Percentiles rank a stretch among this genome's conserved stretches.
phyloP scores from a whole-genome alignment of 2,113 vertebrate species.

The Bubo blakistoni region DNA sequence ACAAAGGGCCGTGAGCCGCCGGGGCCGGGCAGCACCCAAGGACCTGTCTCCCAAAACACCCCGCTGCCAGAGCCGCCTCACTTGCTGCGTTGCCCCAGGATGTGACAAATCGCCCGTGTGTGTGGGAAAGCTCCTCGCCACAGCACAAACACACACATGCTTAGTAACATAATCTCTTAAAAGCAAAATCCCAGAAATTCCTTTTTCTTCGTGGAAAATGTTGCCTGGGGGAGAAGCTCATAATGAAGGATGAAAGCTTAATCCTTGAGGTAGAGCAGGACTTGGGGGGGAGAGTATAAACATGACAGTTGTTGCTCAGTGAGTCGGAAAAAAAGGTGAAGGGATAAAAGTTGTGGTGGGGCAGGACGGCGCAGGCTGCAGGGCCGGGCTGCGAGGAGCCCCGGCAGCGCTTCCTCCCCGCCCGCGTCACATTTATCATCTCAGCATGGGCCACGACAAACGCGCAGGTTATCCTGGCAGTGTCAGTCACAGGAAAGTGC shows the following conservation, averaged over 20 bases:
- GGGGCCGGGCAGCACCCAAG: background rate
- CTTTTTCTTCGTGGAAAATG: conserved; percentile 51
- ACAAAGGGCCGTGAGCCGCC: background rate
- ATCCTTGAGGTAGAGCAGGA: conserved; percentile 60
- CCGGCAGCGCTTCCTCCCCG: background rate
- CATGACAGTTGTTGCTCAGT: conserved; percentile 39
- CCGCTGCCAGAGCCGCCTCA: background rate
- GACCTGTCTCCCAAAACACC: background rate
- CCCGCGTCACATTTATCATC: accelerated
- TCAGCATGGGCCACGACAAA: accelerated
- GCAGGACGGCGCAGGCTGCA: background rate
- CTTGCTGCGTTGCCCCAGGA: background rate
- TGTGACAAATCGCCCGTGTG: background rate
- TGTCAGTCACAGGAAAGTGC: background rate
- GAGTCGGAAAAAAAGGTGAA: background rate
- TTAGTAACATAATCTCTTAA: conserved; percentile 61
- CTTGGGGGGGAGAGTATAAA: background rate
- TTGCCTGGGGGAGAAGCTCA: conserved; percentile 55
- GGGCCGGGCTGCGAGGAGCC: background rate
- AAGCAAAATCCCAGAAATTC: conserved; percentile 62
- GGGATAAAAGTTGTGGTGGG: background rate
- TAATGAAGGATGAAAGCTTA: conserved; percentile 62
- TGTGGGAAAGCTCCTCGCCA: background rate
- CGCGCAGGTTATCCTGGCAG: background rate
- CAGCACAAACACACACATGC: background rate